Base-by-base conservation (phyloP, 2,888 invertebrate species). In the Automeris io region DNA sequence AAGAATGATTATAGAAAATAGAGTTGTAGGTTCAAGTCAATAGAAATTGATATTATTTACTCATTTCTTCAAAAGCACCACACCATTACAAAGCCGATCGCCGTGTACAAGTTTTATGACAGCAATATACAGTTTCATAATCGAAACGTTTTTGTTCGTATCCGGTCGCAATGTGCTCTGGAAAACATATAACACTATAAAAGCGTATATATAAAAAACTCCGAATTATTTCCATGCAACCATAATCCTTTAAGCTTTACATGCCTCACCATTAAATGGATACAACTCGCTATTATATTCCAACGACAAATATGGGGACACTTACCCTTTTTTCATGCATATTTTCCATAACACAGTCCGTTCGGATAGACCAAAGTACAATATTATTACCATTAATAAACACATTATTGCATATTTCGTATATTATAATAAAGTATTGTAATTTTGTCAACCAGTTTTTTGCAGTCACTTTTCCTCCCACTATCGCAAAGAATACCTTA, bases 331-430 rank as follows among this genome's bases (percentile, higher is more conserved):
- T 7, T 29, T 52, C 82, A 82, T 80, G 80, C 82, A 62, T 56
- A 74, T 74, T 80, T 82, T 80, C 85, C 85, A 76, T 63, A 73
- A 76, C 80, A 85, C 82, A 77, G 61, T 67, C 76, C 70, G 69
- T 51, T 61, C 72, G 76, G 73, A 77, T 77, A 79, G 67, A 71
- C 68, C 72, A 67, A 64, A 65, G 61, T 70, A 76, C 65, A 73
- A 69, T 58, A 47, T 57, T 54, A 53, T 61, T 56, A 61, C 61
- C 63, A 70, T 63, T 58, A 66, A 66, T 68, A 61, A 70, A 74
- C 68, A 75, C 65, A 70, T 32, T 18, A 32, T 35, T 35, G 33
- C 33, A 38, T 38, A 19, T 36, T 26, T 18, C 18, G 32, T 31
- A 57, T 49, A 53, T 57, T 59, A 54, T 42, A 43, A 51, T 45